phyloP scores from a whole-genome alignment of 2,888 invertebrate species.

The Apantesis nais region DNA sequence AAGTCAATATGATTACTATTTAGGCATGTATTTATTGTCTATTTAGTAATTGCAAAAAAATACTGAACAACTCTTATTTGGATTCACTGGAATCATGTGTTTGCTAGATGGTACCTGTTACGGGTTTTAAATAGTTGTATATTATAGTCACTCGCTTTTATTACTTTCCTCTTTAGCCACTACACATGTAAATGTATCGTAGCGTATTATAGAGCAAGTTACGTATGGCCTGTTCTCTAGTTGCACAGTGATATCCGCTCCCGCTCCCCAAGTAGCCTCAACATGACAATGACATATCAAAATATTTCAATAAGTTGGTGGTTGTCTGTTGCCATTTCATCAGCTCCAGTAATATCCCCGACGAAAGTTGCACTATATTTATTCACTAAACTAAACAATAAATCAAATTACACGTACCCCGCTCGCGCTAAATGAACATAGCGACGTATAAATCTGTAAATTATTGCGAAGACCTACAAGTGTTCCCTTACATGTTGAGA shows the following conservation, averaged over 20 bases:
- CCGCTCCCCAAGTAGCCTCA: slow-evolving; percentile 9
- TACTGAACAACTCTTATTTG: neutral
- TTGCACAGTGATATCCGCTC: neutral
- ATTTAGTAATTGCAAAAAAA: neutral
- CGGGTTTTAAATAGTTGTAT: too few species aligned
- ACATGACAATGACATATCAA: slow-evolving; percentile 5
- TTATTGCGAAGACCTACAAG: slow-evolving; percentile 73
- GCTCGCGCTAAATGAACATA: slow-evolving; percentile 48
- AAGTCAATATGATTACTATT: neutral
- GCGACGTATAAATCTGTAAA: slow-evolving; percentile 58
- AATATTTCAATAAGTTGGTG: slow-evolving; percentile 21
- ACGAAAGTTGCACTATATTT: slow-evolving; percentile 30
- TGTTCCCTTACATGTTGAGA: slow-evolving; percentile 79
- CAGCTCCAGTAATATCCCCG: slow-evolving; percentile 7
- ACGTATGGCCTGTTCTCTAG: neutral
- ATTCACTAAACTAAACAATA: slow-evolving; percentile 53
- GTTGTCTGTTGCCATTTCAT: slow-evolving; percentile 15
- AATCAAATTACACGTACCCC: slow-evolving; percentile 52
- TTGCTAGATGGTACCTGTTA: too few species aligned
- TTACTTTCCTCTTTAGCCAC: neutral
- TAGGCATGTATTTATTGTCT: neutral
- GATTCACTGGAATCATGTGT: neutral
- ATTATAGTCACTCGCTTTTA: neutral
- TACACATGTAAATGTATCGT: neutral
- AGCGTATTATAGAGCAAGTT: neutral